Evolutionary conservation across 2,888 invertebrate species (phyloP).

Genomic region (Nomada fucata): DNA sequence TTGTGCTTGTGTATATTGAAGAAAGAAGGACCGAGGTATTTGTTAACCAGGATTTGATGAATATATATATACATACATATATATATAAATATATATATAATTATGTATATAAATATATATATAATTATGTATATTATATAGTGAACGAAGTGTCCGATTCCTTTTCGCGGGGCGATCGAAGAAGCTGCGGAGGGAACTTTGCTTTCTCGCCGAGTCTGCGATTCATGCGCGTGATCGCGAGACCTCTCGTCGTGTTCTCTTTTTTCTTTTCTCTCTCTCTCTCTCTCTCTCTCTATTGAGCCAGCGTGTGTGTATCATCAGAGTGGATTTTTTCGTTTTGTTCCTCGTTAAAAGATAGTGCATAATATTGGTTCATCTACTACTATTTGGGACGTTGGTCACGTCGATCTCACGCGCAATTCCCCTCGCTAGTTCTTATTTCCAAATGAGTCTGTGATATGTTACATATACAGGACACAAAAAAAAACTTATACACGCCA

Average conservation of each 20-base stretch:
- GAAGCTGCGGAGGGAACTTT: background rate
- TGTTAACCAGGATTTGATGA: constrained; percentile 10
- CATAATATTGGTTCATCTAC: background rate
- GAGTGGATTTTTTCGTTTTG: background rate
- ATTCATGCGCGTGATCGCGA: background rate
- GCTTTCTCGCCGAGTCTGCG: background rate
- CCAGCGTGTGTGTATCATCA: background rate
- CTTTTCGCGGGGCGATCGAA: constrained; percentile 8
- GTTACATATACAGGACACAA: constrained; percentile 64
- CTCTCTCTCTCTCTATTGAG: too few species aligned
- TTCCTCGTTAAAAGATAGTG: too few species aligned
- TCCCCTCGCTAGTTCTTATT: constrained; percentile 72
- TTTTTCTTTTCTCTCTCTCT: background rate
- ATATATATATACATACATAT: background rate
- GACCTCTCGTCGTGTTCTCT: background rate
- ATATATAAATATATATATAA: background rate
- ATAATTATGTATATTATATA: background rate
- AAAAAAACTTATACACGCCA: constrained; percentile 15
- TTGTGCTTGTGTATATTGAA: background rate
- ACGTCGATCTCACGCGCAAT: constrained; percentile 18
- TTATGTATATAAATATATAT: background rate
- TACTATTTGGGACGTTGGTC: background rate
- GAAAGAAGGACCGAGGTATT: background rate
- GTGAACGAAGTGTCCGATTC: constrained; percentile 19
- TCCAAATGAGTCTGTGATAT: constrained; percentile 80